These are phyloP conservation scores for Teinopalpus imperialis DNA, from an alignment of 2,888 invertebrate genomes.

Conservation along the genomic window DNA sequence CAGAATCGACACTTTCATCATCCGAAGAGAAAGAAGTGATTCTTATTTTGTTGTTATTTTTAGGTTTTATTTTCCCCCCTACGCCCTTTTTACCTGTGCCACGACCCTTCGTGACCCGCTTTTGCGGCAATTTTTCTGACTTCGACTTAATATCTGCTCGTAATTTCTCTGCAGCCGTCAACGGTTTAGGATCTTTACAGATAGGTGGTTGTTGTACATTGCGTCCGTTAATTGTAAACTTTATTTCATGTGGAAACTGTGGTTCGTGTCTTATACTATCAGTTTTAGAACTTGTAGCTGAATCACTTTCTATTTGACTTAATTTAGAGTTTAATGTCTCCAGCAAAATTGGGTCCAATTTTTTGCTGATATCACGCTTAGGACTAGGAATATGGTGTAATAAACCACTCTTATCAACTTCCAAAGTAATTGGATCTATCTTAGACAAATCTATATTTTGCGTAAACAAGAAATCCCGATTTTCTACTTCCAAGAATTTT, in stretches of 20 bases:
- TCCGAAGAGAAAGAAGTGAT: slow-evolving; percentile 90
- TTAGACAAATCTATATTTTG: slow-evolving; percentile 89
- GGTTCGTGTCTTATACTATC: slow-evolving; percentile 84
- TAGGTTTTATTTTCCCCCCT: slow-evolving; percentile 82
- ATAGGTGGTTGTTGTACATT: slow-evolving; percentile 65
- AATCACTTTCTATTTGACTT: slow-evolving; percentile 89
- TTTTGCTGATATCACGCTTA: slow-evolving; percentile 86
- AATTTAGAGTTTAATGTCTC: slow-evolving; percentile 87
- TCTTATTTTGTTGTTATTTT: slow-evolving; percentile 86
- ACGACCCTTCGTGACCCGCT: slow-evolving; percentile 83
- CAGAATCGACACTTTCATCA: slow-evolving; percentile 89
- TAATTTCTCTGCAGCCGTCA: slow-evolving; percentile 73
- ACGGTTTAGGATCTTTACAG: slow-evolving; percentile 65
- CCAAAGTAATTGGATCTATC: slow-evolving; percentile 87
- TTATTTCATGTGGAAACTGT: slow-evolving; percentile 78
- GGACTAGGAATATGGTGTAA: slow-evolving; percentile 86
- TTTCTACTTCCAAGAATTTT: slow-evolving; percentile 77
- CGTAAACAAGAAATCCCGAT: slow-evolving; percentile 85
- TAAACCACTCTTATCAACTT: slow-evolving; percentile 85
- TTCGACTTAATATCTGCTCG: slow-evolving; percentile 78
- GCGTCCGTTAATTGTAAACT: slow-evolving; percentile 74
- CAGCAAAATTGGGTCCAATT: slow-evolving; percentile 85
- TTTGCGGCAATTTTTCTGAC: slow-evolving; percentile 84
- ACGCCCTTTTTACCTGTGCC: slow-evolving; percentile 82
- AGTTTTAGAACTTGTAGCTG: slow-evolving; percentile 87